These are phyloP conservation scores for Pollimyrus isidori DNA, from an alignment of 2,113 vertebrate genomes.

Conservation along the genomic window DNA sequence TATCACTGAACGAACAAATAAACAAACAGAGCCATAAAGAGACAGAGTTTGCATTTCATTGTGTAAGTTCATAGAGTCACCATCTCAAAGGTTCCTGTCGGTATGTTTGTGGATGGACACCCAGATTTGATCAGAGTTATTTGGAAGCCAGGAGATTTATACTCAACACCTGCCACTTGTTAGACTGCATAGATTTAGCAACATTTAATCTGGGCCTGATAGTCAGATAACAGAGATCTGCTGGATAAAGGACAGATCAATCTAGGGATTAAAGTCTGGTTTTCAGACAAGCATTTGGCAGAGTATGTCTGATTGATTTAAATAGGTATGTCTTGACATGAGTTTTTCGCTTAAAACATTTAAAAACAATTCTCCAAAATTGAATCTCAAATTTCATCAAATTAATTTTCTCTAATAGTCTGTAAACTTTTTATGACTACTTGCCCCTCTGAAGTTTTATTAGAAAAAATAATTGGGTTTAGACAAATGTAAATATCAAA, in stretches of 20 bases:
- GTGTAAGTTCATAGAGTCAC: constrained; percentile 42
- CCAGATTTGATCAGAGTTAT: constrained; percentile 66
- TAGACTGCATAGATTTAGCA: constrained; percentile 51
- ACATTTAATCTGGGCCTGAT: constrained; percentile 62
- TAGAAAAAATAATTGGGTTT: background rate
- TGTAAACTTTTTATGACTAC: background rate
- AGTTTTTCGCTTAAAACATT: background rate
- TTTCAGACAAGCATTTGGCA: constrained; percentile 23
- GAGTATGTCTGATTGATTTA: background rate
- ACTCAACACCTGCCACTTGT: constrained; percentile 58
- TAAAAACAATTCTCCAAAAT: background rate
- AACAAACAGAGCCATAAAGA: background rate
- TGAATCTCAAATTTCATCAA: background rate
- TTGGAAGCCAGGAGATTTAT: constrained; percentile 55
- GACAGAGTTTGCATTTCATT: constrained; percentile 40
- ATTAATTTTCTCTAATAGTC: background rate
- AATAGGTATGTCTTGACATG: background rate
- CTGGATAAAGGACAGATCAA: constrained; percentile 54
- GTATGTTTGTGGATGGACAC: constrained; percentile 66
- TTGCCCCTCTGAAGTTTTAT: background rate
- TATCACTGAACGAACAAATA: background rate
- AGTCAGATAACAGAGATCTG: constrained; percentile 78
- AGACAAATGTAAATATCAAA: background rate
- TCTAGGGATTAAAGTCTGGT: constrained; percentile 56
- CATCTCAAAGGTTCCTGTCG: constrained; percentile 52